Evolutionary conservation across 2,888 invertebrate species (phyloP), one percentile per base, ranked within the genome.

Genomic region (Argynnis bischoffii): DNA sequence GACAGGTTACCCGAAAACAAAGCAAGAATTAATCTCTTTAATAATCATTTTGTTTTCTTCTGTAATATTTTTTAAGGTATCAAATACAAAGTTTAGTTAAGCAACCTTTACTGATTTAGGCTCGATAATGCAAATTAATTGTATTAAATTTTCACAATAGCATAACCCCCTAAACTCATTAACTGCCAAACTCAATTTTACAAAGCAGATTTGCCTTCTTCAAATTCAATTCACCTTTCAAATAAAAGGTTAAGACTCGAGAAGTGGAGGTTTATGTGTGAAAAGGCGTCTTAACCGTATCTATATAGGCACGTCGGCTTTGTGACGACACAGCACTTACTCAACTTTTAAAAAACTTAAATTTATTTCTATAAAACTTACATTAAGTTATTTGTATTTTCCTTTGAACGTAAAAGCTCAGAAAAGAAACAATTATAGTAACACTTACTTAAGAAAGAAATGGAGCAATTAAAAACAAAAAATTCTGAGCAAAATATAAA

Each of bases 381-480:
- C 41, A 16, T 15, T 51, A 53, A 51, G 31, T 51, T 61, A 21
- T 61, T 53, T 51, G 15, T 41, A 41, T 61, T 61, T 60, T 51
- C 51, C 41, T 53, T 8, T 14, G 35, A 21, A 13, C 51, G 35
- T 41, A 41, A 41, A 61, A 35, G 1, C 41, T 18, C 16, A 41
- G 16, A 48, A 61, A 61, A 41, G 41, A 61, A 61, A 61, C 35
- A 51, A 60, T 61, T 51, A 50, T 35, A 31, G 51, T 16, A 51
- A 61, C 60, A 61, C 60, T 51, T 51, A 31, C 15, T 61, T 35
- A 21, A 35, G 60, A 50, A 31, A 26, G 60, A 61, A 61, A 61
- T 61, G 60, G 13, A 51, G 51, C 15, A 61, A 51, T 61, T 61
- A 18, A 55, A 55, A 35, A 51, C 13, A 51, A 57, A 55, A 55